Percentiles rank a stretch among this genome's conserved stretches.
Evolutionary conservation across 2,888 invertebrate species (phyloP).

Genomic region (Eupithecia centaureata): DNA sequence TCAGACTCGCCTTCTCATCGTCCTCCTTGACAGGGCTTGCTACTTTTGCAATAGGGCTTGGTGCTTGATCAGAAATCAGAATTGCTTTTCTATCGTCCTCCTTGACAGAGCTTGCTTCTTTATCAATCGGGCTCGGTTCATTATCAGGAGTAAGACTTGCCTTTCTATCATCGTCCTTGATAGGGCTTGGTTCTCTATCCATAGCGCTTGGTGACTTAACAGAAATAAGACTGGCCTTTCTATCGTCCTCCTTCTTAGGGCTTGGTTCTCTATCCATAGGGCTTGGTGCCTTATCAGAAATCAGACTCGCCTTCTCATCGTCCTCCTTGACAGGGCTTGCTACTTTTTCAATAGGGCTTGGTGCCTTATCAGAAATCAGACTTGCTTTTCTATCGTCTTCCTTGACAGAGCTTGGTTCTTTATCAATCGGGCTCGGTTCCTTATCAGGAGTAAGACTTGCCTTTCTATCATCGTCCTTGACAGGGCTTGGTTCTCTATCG

Average conservation of each 20-base stretch:
- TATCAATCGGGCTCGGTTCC: constrained; percentile 9
- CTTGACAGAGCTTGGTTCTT: constrained; percentile 16
- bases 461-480: constrained; percentile 11
- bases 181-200: no score
- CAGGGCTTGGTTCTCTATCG: constrained; percentile 28
- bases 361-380: background rate
- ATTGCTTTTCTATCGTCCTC: constrained; percentile 18
- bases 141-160: constrained; percentile 23
- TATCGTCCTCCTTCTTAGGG: constrained; percentile 12
- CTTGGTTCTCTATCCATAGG: constrained; percentile 19
- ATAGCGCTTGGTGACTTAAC: constrained; percentile 18
- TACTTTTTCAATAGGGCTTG: constrained; percentile 24
- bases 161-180: constrained; percentile 25
- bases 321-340: constrained; percentile 21
- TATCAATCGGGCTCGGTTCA: constrained; percentile 18
- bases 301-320: constrained; percentile 19
- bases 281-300: constrained; percentile 19
- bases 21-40: constrained; percentile 19
- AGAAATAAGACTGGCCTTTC: constrained; percentile 24
- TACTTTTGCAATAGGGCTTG: constrained; percentile 11
- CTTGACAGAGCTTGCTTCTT: constrained; percentile 9
- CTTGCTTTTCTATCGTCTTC: constrained; percentile 19
- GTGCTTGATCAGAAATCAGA: constrained; percentile 1
- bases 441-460: background rate
- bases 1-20: constrained; percentile 3